Evolutionary conservation across 64 coral and sea anemone genomes (phyloP).

Genomic region (Pachyseris speciosa): DNA sequence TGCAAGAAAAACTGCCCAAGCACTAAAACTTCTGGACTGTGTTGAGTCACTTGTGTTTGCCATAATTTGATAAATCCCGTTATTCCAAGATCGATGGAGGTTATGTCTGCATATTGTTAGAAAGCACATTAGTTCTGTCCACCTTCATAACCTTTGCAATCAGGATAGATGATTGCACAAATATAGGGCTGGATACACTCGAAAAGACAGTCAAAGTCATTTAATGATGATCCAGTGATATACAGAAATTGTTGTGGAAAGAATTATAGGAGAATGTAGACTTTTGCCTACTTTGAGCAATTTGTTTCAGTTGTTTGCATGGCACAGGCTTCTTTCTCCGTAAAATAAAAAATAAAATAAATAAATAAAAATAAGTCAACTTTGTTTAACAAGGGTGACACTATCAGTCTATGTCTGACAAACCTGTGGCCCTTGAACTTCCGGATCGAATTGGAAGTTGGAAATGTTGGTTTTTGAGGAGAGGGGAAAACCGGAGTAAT

Average conservation of each 20-base stretch:
- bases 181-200: slow-evolving; percentile 71
- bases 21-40: slow-evolving; percentile 42
- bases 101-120: slow-evolving; percentile 63
- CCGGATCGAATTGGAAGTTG: no score
- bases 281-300: slow-evolving; percentile 19
- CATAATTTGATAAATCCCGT: slow-evolving; percentile 49
- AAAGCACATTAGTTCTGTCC: slow-evolving; percentile 62
- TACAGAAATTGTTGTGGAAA: slow-evolving; percentile 32
- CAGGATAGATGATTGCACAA: slow-evolving; percentile 53
- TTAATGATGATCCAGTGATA: slow-evolving; percentile 42
- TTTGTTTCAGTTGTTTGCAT: slow-evolving; percentile 33
- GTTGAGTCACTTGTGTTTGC: slow-evolving; percentile 57
- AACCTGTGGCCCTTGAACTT: no score
- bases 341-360: no score
- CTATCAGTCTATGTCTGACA: no score
- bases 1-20: slow-evolving; percentile 56
- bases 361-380: no score
- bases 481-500: no score
- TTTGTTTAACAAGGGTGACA: no score
- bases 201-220: slow-evolving; percentile 74
- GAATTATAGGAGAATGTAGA: slow-evolving; percentile 55
- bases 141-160: slow-evolving; percentile 46
- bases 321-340: no score
- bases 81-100: slow-evolving; percentile 59
- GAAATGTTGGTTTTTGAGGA: no score